Percentiles rank a stretch among this genome's conserved stretches.
Evolutionary conservation across 2,888 invertebrate genomes (phyloP).

Genomic region (Nomada fucata): DNA sequence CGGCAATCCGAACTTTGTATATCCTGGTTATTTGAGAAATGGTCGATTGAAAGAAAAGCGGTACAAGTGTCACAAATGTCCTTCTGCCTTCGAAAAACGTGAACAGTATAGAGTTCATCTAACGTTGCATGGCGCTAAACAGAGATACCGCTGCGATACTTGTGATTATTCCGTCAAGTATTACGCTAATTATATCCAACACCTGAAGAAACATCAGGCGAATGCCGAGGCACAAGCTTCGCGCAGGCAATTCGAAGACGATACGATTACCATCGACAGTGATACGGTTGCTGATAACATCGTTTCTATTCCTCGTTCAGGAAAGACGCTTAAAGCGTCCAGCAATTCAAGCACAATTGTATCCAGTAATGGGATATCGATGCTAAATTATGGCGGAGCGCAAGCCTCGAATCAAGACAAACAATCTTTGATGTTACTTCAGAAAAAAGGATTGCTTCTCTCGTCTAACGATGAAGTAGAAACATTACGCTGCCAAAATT

Average conservation of each 20-base stretch:
- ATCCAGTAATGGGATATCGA: neutral
- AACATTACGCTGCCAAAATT: slow-evolving; percentile 75
- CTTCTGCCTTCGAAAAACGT: slow-evolving; percentile 94
- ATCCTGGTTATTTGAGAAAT: slow-evolving; percentile 90
- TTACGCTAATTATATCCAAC: slow-evolving; percentile 93
- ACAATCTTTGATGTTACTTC: slow-evolving; percentile 76
- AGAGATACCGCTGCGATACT: slow-evolving; percentile 92
- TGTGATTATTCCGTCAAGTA: slow-evolving; percentile 96
- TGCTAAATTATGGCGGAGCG: slow-evolving; percentile 34
- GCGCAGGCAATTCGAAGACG: slow-evolving; percentile 83
- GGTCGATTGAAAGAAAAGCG: slow-evolving; percentile 91
- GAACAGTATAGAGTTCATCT: slow-evolving; percentile 93
- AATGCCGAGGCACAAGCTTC: slow-evolving; percentile 88
- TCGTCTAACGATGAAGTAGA: slow-evolving; percentile 64
- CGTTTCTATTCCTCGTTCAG: slow-evolving; percentile 59
- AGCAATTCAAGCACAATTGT: neutral
- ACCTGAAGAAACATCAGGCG: slow-evolving; percentile 91
- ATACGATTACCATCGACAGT: slow-evolving; percentile 77
- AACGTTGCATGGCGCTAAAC: slow-evolving; percentile 92
- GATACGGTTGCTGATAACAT: slow-evolving; percentile 46
- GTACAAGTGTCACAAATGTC: slow-evolving; percentile 94
- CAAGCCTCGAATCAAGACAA: slow-evolving; percentile 80
- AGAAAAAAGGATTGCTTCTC: slow-evolving; percentile 69
- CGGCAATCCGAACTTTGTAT: slow-evolving; percentile 91
- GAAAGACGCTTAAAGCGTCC: slow-evolving; percentile 71